Conservation (phyloP, 2,113 vertebrate genomes). For the Spermophilus dauricus region DNA sequence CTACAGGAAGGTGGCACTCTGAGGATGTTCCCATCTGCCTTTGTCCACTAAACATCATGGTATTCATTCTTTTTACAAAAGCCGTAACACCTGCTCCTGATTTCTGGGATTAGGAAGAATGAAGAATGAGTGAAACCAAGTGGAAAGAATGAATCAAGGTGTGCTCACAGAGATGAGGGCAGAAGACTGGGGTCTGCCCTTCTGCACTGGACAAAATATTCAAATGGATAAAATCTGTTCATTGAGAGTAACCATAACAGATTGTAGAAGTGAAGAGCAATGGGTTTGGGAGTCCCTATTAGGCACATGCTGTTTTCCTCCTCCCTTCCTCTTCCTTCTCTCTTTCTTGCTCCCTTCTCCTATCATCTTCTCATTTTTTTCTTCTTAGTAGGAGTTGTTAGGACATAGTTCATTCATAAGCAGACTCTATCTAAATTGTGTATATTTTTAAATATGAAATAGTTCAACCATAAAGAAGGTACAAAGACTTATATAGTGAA, state of each 20-base stretch:
- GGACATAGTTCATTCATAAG: neutral
- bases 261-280: neutral
- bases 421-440: neutral
- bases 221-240: neutral
- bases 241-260: neutral
- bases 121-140: neutral
- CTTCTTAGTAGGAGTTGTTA: neutral
- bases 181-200: neutral
- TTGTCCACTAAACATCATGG: neutral
- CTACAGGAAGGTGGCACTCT: neutral
- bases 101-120: neutral
- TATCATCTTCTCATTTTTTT: neutral
- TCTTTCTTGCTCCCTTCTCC: neutral
- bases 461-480: neutral
- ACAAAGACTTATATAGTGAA: neutral
- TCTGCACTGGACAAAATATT: neutral
- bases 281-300: neutral
- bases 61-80: slow-evolving; percentile 44
- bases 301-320: neutral
- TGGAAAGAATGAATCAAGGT: neutral
- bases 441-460: neutral
- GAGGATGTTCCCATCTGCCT: neutral
- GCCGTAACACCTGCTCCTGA: neutral
- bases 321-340: neutral
- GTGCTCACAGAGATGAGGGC: neutral